Evolutionary conservation across 2,888 invertebrate species (phyloP).

Genomic region (Cyclophora punctaria): DNA sequence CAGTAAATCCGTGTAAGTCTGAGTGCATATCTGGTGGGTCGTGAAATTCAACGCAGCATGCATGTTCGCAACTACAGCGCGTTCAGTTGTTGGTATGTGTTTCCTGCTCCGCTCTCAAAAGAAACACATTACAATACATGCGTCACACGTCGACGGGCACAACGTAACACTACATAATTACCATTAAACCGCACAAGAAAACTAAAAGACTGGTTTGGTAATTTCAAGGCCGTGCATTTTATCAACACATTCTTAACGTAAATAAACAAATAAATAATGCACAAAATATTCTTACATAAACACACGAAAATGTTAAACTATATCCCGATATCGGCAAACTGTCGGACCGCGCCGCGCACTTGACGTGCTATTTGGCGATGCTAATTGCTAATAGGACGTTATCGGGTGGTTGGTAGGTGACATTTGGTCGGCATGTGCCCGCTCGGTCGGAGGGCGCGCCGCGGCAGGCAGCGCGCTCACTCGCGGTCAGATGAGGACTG

Average conservation of each 20-base stretch:
- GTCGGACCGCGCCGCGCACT: constrained; percentile 40
- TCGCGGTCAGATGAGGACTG: constrained; percentile 69
- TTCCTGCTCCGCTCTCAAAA: constrained; percentile 46
- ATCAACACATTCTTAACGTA: constrained; percentile 58
- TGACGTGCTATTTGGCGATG: constrained; percentile 52
- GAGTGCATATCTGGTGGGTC: constrained; percentile 39
- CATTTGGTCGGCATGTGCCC: constrained; percentile 64
- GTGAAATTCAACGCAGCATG: constrained; percentile 34
- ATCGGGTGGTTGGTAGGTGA: constrained; percentile 57
- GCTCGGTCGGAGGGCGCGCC: constrained; percentile 57
- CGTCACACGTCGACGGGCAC: constrained; percentile 34
- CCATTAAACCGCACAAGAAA: constrained; percentile 35
- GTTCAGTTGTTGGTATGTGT: constrained; percentile 18
- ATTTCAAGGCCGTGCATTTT: constrained; percentile 51
- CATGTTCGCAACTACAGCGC: constrained; percentile 30
- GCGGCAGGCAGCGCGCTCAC: constrained; percentile 69
- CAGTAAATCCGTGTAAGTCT: constrained; percentile 44
- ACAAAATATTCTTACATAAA: constrained; percentile 36
- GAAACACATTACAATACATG: constrained; percentile 31
- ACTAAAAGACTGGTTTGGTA: constrained; percentile 35
- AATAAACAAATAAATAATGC: constrained; percentile 26
- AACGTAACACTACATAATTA: constrained; percentile 39
- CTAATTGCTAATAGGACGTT: constrained; percentile 55
- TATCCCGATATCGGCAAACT: constrained; percentile 23
- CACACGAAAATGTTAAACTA: constrained; percentile 28